Evolutionary conservation across 2,113 vertebrate genomes (phyloP).

Genomic region (Thamnaconus septentrionalis): DNA sequence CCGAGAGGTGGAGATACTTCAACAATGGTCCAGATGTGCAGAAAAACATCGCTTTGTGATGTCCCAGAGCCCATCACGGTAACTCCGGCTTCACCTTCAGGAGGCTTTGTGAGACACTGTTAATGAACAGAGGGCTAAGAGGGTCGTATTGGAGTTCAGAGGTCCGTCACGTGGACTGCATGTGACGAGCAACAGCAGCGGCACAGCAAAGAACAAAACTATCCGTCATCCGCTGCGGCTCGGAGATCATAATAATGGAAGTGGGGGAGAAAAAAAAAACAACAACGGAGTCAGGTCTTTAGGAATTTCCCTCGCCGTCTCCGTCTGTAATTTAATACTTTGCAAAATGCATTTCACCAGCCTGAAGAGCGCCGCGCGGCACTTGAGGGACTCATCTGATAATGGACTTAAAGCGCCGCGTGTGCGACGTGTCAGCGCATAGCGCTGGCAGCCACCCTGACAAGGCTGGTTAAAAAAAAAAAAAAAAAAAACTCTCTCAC

Average conservation of each 20-base stretch:
- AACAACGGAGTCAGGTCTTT: no score
- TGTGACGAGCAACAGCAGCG: no score
- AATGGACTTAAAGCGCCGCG: conserved; percentile 54
- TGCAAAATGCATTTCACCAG: conserved; percentile 55
- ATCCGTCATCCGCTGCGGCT: conserved; percentile 11
- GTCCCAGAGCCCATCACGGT: no score
- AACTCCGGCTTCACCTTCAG: no score
- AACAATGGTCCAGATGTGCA: no score
- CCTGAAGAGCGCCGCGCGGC: conserved; percentile 49
- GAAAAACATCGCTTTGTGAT: no score
- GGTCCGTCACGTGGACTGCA: no score
- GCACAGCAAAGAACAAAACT: neutral
- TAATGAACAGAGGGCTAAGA: no score
- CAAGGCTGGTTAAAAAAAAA: conserved; percentile 48
- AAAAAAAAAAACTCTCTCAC: conserved; percentile 1
- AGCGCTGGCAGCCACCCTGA: conserved; percentile 28
- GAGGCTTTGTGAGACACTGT: no score
- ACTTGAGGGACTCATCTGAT: conserved; percentile 53
- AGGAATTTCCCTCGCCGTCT: neutral
- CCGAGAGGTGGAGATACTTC: no score
- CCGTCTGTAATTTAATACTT: conserved; percentile 45
- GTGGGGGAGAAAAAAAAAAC: no score
- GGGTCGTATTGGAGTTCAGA: no score
- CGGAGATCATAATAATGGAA: neutral
- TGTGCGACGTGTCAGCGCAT: conserved; percentile 40